Conservation (phyloP, 1,140 invertebrate genomes). For the Nylanderia fulva region DNA sequence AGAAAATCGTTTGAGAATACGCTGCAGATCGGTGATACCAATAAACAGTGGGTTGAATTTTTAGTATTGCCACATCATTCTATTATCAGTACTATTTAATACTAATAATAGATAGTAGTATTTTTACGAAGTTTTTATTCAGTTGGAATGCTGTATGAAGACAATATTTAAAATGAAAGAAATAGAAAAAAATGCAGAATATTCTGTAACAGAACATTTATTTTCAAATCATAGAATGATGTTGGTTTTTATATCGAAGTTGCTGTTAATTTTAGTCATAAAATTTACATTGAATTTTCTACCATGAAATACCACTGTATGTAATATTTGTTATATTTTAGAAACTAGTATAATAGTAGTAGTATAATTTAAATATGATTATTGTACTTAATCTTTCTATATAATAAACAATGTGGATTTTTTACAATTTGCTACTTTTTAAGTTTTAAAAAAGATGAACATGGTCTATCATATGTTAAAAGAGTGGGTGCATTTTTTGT, state of each 20-base stretch:
- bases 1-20: constrained; percentile 80
- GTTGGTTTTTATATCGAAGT: neutral
- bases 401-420: constrained; percentile 67
- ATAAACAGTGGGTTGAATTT: constrained; percentile 68
- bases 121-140: neutral
- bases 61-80: constrained; percentile 24
- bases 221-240: neutral
- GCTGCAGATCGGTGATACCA: constrained; percentile 76
- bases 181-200: neutral
- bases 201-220: neutral
- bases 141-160: neutral
- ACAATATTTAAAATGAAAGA: neutral
- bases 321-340: constrained; percentile 68
- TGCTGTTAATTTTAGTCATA: constrained; percentile 36
- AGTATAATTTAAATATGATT: constrained; percentile 67
- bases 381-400: constrained; percentile 66
- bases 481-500: neutral
- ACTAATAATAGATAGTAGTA: constrained; percentile 3
- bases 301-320: constrained; percentile 70
- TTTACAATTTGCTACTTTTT: neutral
- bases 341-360: constrained; percentile 47
- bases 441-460: neutral
- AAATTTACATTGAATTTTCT: constrained; percentile 44
- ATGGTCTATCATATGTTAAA: neutral
- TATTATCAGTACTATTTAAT: constrained; percentile 30